Base-by-base conservation (phyloP, 1,140 invertebrate species). In the Solenopsis invicta region DNA sequence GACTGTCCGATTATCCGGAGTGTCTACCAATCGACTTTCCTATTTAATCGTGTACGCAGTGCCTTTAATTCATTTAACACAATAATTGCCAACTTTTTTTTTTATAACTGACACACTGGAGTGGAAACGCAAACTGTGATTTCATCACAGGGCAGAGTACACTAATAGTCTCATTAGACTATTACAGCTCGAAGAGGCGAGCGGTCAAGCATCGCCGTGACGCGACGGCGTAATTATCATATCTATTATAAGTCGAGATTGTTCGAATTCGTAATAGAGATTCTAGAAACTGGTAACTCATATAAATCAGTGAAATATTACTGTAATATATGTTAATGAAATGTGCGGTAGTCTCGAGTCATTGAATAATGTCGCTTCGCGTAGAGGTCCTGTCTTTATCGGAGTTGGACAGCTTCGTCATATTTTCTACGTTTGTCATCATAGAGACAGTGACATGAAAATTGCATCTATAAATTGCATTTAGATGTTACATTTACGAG, bases 21-120 rank as follows among this genome's bases (percentile, higher is more conserved):
- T 82, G 41, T 71, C 16, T n/a, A 54, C 6, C 45, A 67, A 66
- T 74, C 50, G 24, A 41, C 41, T 82, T 82, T 78, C 45, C 45
- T 66, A 52, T 21, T 16, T 21, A 37, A 64, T 37, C 34, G n/a
- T 61, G 8, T 61, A 76, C 45, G 0, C 37, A 18, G 29, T 66
- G 37, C 34, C n/a, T 52, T 37, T 78, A 52, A 4, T 8, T 41
- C 6, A 48, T 64, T n/a, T 13, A 66, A 21, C 34, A 37, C 50
- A 52, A 52, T 29, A 78, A 66, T 66, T 52, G 34, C 5, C n/a
- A 41, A 48, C 16, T 29, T 29, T 29, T 64, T n/a, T n/a, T 50
- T 64, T 29, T 64, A 5, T 48, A 34, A 59, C 34, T 78, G 37
- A 10, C 13, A 29, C 21, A 3, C 21, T n/a, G 37, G n/a, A 67